Conservation (phyloP, 2,113 vertebrate genomes). For the Gallinago media region DNA sequence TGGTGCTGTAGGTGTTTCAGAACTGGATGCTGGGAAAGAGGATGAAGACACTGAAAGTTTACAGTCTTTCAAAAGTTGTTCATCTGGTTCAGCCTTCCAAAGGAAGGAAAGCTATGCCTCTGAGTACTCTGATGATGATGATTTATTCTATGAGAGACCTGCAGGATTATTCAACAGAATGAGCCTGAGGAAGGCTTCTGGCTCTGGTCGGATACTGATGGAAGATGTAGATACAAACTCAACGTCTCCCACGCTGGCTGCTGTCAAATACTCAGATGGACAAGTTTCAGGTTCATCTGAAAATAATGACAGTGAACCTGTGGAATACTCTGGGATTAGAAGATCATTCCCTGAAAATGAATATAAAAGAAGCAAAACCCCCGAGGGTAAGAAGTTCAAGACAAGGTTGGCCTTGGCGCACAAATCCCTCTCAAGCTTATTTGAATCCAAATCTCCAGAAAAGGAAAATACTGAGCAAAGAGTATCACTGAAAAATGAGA, state of each 20-base stretch:
- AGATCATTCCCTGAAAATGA: slow-evolving; percentile 58
- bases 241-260: background rate
- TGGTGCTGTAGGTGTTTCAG: background rate
- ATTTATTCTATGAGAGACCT: slow-evolving; percentile 73
- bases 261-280: background rate
- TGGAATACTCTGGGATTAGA: slow-evolving; percentile 20
- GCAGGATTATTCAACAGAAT: slow-evolving; percentile 62
- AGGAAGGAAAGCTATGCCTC: slow-evolving; percentile 44
- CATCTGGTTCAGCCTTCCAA: background rate
- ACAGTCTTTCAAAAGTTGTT: slow-evolving; percentile 53
- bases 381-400: slow-evolving; percentile 80
- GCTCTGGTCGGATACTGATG: slow-evolving; percentile 16
- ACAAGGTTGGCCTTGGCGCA: slow-evolving; percentile 84
- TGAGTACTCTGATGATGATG: slow-evolving; percentile 77
- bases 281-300: background rate
- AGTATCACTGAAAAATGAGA: slow-evolving; percentile 47
- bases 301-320: background rate
- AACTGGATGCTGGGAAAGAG: slow-evolving; percentile 24
- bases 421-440: slow-evolving; percentile 85
- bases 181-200: slow-evolving; percentile 59
- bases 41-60: slow-evolving; percentile 53
- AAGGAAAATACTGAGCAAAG: slow-evolving; percentile 76
- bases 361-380: slow-evolving; percentile 75
- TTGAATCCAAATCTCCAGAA: slow-evolving; percentile 81
- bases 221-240: background rate